phyloP scores from a whole-genome alignment of 2,113 vertebrate species.

The Crotalus horridus region DNA sequence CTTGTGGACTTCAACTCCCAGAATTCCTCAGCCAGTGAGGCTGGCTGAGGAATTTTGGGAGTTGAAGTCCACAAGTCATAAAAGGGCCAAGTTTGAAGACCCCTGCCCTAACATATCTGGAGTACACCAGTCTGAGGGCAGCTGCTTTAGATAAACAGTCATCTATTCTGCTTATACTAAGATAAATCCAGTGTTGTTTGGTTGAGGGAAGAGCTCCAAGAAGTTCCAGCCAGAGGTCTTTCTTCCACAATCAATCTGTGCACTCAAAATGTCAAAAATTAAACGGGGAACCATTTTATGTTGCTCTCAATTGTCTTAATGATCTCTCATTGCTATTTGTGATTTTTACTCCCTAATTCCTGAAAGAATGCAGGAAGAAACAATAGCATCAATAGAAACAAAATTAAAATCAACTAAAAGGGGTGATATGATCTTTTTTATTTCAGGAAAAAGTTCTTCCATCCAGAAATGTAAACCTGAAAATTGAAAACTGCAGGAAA shows the following conservation, averaged over 20 bases:
- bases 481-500: neutral
- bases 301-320: neutral
- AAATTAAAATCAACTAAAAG: neutral
- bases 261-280: neutral
- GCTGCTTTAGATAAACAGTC: neutral
- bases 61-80: too few species aligned
- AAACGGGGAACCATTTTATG: neutral
- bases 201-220: neutral
- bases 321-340: neutral
- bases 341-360: neutral
- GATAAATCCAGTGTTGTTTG: neutral
- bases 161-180: neutral
- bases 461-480: neutral
- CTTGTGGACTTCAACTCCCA: too few species aligned
- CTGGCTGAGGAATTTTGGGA: too few species aligned
- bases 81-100: too few species aligned
- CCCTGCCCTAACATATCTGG: neutral
- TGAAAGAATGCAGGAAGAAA: neutral
- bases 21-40: too few species aligned
- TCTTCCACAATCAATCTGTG: neutral
- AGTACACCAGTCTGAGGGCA: neutral
- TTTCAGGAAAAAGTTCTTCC: neutral
- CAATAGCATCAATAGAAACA: neutral
- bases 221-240: neutral
- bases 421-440: neutral